Base-by-base conservation (phyloP, 2,113 vertebrate genomes). In the Dasyprocta punctata region DNA sequence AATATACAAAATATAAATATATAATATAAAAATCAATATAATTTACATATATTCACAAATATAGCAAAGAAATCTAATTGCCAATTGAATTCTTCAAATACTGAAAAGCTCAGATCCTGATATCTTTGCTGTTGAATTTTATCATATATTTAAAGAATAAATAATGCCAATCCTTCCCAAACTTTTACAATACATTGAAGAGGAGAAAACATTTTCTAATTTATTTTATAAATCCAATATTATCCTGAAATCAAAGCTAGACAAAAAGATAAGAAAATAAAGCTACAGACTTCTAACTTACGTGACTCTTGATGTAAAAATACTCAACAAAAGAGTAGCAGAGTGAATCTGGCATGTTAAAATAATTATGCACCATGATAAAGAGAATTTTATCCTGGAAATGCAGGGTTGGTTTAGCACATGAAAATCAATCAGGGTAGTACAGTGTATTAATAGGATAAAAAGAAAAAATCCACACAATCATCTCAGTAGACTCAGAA, bases 401-500 rank as follows among this genome's bases (percentile, higher is more conserved):
- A 91, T 80, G 85, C 44, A 85, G 69, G 61, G 47, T 88, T 95
- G 61, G 54, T 80, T 97, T 61, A 61, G 65, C 3, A 82, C 60
- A 86, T 1, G 30, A 82, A 69, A 71, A 67, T 54, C 52, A 91
- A 56, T 83, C 26, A 77, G 24, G 47, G 9, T 7, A 69, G 75
- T 41, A 49, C 1, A 75, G 7, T 3, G 61, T 58, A 52, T 58
- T 91, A 67, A 83, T 36, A 65, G 30, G 19, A 75, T 67, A 69
- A 92, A 73, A 65, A 38, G 19, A 28, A 73, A 73, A 93, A 28
- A 54, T 61, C 11, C 36, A n/a, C 60, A 38, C 19, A 83, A 38
- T 44, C 28, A 60, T 81, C 58, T 92, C 41, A 47, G 6, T 52
- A 86, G 86, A 69, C 14, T 56, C 12, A 58, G 84, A 90, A 92